Percentiles rank a stretch among this genome's conserved stretches.
phyloP scores from a whole-genome alignment of 2,797 vertebrate species.

The Propithecus deckenii region DNA sequence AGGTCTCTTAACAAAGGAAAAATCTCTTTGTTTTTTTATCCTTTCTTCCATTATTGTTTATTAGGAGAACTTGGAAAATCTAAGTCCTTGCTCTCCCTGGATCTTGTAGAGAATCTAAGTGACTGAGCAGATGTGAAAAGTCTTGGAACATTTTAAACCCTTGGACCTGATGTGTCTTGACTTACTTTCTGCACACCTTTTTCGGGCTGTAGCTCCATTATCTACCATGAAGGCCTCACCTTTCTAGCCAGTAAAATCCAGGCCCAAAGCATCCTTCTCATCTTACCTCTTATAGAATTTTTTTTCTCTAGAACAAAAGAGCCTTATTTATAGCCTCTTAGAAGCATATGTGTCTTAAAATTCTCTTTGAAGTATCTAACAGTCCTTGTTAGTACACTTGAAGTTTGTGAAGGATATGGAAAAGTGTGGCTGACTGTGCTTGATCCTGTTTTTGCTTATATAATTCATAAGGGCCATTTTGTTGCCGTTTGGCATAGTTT shows the following conservation, averaged over 20 bases:
- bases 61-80: conserved; percentile 49
- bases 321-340: not conserved
- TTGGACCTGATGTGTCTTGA: not conserved
- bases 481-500: conserved; percentile 9
- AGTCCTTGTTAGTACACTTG: not conserved
- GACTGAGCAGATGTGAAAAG: conserved; percentile 37
- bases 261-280: not conserved
- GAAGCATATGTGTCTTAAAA: not conserved
- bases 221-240: fast-evolving
- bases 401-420: not conserved
- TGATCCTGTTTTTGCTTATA: conserved; percentile 2
- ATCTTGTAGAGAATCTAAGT: conserved; percentile 51
- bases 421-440: not conserved
- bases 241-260: not conserved
- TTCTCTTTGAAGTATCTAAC: not conserved
- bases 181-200: not conserved
- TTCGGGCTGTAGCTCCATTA: not conserved
- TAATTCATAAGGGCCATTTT: conserved; percentile 33
- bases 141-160: not conserved
- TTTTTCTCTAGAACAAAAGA: not conserved
- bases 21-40: not conserved
- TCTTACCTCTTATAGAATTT: not conserved
- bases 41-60: not conserved
- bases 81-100: conserved; percentile 40
- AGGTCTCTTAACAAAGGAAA: conserved; percentile 46